Percentiles rank a stretch among this genome's conserved stretches.
Conservation (phyloP, 37 sponge, comb jelly and placozoan genomes). For the Halichondria panicea region DNA sequence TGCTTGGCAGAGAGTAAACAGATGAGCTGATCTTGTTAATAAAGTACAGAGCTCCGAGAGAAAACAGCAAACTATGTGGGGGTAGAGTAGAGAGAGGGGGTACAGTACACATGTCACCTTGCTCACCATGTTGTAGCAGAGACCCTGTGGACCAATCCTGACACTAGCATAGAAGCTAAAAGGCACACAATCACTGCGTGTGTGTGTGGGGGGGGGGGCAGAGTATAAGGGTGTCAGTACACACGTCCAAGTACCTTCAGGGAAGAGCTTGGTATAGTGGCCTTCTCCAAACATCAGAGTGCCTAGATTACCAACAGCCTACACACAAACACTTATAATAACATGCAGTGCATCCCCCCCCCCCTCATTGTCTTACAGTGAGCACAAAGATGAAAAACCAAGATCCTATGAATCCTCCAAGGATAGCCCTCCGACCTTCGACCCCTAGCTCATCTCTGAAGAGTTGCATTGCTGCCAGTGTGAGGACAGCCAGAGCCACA, state of each 20-base stretch:
- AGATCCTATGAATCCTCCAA: conserved; percentile 87
- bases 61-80: conserved; percentile 67
- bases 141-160: conserved; percentile 80
- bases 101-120: background rate
- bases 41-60: conserved; percentile 77
- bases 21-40: conserved; percentile 75
- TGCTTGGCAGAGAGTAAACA: conserved; percentile 15
- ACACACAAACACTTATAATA: background rate
- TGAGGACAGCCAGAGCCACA: conserved; percentile 65
- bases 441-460: conserved; percentile 69
- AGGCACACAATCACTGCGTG: conserved; percentile 53
- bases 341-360: background rate
- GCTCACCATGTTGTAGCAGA: conserved; percentile 84
- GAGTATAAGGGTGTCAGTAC: background rate
- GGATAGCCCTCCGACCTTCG: conserved; percentile 51
- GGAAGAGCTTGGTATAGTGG: conserved; percentile 64
- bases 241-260: conserved; percentile 56
- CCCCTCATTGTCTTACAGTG: conserved; percentile 46
- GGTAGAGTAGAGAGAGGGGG: background rate
- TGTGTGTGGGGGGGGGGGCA: background rate
- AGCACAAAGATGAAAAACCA: conserved; percentile 79
- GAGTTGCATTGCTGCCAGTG: conserved; percentile 83
- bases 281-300: conserved; percentile 39
- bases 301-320: conserved; percentile 64
- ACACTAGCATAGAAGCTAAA: conserved; percentile 46